These are phyloP conservation scores for Schizaphis graminum DNA, from an alignment of 2,888 invertebrate genomes.

Conservation along the genomic window DNA sequence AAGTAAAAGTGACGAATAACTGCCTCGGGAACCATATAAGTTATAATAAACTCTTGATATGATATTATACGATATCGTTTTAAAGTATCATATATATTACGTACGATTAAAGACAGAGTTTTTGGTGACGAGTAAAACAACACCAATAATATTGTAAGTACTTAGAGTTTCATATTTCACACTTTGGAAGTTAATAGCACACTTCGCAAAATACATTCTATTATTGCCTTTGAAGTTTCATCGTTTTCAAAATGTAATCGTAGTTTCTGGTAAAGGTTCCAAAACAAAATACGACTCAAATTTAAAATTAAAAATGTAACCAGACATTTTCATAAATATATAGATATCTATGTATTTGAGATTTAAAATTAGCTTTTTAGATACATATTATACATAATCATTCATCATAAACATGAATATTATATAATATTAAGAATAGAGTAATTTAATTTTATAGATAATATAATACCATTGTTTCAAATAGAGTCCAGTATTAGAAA, in stretches of 20 bases:
- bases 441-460: neutral
- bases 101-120: neutral
- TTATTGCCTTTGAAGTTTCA: neutral
- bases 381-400: neutral
- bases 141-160: conserved; percentile 45
- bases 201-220: neutral
- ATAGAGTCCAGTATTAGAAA: neutral
- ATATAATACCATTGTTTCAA: neutral
- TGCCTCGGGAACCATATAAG: neutral
- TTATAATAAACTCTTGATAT: neutral
- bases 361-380: neutral
- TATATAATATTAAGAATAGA: neutral
- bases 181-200: neutral
- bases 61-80: neutral
- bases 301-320: neutral
- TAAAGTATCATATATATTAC: neutral
- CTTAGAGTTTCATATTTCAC: conserved; percentile 34
- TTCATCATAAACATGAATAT: neutral
- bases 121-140: conserved; percentile 1
- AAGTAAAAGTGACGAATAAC: neutral
- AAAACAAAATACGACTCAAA: neutral
- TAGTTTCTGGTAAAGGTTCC: neutral
- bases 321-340: neutral
- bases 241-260: conserved; percentile 4
- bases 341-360: neutral